Evolutionary conservation across 2,888 invertebrate species (phyloP).

Genomic region (Noctua janthina): DNA sequence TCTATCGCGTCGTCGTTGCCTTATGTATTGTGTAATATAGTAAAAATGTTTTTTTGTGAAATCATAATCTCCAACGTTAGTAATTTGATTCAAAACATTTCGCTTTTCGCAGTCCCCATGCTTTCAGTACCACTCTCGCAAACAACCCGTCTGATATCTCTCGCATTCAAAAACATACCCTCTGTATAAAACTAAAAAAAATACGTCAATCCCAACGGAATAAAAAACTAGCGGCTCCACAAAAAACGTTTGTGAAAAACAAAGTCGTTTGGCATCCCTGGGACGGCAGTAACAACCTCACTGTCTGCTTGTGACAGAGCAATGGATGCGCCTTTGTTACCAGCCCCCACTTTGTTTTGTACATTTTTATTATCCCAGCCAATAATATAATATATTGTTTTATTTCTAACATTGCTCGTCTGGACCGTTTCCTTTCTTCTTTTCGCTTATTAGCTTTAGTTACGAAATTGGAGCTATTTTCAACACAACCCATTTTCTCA

Average conservation of each 20-base stretch:
- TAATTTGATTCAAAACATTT: not conserved
- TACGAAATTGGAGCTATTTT: slow-evolving; percentile 6
- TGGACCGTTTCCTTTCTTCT: not conserved
- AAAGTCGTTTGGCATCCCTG: slow-evolving; percentile 61
- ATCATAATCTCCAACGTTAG: not conserved
- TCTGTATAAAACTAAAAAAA: slow-evolving; percentile 26
- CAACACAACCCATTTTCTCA: not conserved
- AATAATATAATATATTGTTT: slow-evolving; percentile 55
- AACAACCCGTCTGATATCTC: slow-evolving; percentile 22
- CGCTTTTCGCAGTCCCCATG: too few species aligned
- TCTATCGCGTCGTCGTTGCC: too few species aligned
- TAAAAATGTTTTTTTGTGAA: not conserved
- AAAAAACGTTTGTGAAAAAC: slow-evolving; percentile 54
- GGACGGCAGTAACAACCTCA: slow-evolving; percentile 45
- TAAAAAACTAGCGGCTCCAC: slow-evolving; percentile 50
- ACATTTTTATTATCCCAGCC: slow-evolving; percentile 53
- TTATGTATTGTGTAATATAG: not conserved
- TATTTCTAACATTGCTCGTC: slow-evolving; percentile 25
- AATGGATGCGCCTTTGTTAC: slow-evolving; percentile 54
- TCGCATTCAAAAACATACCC: slow-evolving; percentile 17
- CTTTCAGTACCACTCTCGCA: not conserved
- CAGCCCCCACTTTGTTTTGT: slow-evolving; percentile 54
- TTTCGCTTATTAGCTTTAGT: not conserved
- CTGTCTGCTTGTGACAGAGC: slow-evolving; percentile 64
- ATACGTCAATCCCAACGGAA: slow-evolving; percentile 47